Conservation (phyloP, 2,113 vertebrate genomes). For the Mugil cephalus region DNA sequence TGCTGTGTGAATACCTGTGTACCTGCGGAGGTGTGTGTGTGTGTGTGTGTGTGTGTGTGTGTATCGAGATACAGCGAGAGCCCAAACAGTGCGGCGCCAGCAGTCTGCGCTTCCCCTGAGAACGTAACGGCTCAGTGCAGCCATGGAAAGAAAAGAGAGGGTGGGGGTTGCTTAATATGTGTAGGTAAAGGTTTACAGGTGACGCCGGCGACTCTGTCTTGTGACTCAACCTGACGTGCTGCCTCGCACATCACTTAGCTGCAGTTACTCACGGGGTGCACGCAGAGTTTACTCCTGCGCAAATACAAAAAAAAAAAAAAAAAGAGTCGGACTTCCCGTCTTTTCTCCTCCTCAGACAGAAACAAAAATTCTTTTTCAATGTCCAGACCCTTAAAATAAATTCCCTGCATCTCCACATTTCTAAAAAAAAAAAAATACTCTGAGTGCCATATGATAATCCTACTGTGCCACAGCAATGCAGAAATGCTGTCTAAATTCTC, state of each 20-base stretch:
- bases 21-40: conserved; percentile 61
- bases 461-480: conserved; percentile 52
- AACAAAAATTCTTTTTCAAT: conserved; percentile 45
- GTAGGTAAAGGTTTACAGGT: conserved; percentile 62
- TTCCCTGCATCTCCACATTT: conserved; percentile 41
- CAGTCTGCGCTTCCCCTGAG: conserved; percentile 86
- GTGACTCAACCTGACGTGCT: conserved; percentile 53
- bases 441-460: conserved; percentile 62
- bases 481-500: conserved; percentile 53
- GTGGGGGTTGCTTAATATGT: conserved; percentile 45
- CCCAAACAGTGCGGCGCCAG: conserved; percentile 85
- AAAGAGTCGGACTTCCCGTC: conserved; percentile 42
- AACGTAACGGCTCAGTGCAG: conserved; percentile 87
- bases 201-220: conserved; percentile 31
- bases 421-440: conserved; percentile 24
- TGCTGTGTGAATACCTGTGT: conserved; percentile 71
- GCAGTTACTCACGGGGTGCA: conserved; percentile 3
- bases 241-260: not conserved
- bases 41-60: conserved; percentile 57
- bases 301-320: too few species aligned
- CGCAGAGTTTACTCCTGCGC: conserved; percentile 21
- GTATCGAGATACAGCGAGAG: conserved; percentile 60
- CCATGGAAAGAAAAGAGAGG: conserved; percentile 64
- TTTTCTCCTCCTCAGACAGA: not conserved
- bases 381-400: conserved; percentile 39